Percentiles rank a stretch among this genome's conserved stretches.
phyloP scores from a whole-genome alignment of 2,888 invertebrate genomes.

The Erynnis tages region DNA sequence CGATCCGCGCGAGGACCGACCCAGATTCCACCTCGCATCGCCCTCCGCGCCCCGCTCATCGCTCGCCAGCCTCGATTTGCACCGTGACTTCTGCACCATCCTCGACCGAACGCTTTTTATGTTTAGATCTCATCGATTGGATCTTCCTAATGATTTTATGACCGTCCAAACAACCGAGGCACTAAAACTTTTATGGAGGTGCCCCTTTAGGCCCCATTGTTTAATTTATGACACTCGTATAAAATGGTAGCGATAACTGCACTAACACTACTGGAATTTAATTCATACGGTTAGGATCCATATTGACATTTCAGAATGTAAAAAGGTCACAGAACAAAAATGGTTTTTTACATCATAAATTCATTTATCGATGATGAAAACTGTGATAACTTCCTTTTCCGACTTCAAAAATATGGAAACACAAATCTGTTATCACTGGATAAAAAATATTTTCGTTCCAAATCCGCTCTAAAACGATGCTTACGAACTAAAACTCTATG shows the following conservation, averaged over 20 bases:
- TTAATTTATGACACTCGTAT: constrained; percentile 52
- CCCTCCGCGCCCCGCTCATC: constrained; percentile 65
- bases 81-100: constrained; percentile 62
- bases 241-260: constrained; percentile 56
- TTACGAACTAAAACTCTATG: constrained; percentile 55
- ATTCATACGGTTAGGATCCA: constrained; percentile 51
- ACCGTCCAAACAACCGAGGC: constrained; percentile 53
- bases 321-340: constrained; percentile 69
- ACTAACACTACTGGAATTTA: constrained; percentile 47
- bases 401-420: background rate
- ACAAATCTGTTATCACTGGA: background rate
- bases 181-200: constrained; percentile 71
- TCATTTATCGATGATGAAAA: background rate
- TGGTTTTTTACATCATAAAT: constrained; percentile 53
- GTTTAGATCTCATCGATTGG: constrained; percentile 58
- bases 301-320: constrained; percentile 60
- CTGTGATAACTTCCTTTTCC: background rate
- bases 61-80: constrained; percentile 58
- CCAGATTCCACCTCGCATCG: constrained; percentile 64
- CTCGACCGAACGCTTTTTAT: constrained; percentile 57
- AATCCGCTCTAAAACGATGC: constrained; percentile 38
- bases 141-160: constrained; percentile 63
- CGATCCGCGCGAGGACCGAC: constrained; percentile 52
- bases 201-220: constrained; percentile 75
- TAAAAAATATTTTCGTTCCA: constrained; percentile 39